phyloP scores from a whole-genome alignment of 2,113 vertebrate species.

The Elachura formosa region DNA sequence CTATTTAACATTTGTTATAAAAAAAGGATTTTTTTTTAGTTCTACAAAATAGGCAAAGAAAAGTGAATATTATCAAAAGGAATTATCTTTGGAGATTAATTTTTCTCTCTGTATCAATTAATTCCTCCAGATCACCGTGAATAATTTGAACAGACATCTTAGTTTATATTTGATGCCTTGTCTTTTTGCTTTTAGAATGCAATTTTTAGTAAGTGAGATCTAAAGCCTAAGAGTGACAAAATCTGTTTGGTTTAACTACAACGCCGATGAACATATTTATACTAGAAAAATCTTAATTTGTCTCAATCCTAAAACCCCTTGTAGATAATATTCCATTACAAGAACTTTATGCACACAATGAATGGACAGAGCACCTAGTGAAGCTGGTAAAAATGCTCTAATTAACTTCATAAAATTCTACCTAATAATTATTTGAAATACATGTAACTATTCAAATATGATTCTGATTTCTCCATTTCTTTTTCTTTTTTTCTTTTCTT shows the following conservation, averaged over 20 bases:
- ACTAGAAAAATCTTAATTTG: not conserved
- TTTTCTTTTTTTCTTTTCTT: too few relatives aligned
- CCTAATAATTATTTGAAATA: not conserved
- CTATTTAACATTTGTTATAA: not conserved
- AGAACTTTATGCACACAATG: not conserved
- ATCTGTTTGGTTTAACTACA: not conserved
- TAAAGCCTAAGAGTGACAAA: not conserved
- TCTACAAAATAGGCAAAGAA: not conserved
- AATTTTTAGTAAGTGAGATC: not conserved
- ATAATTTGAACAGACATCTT: conserved; percentile 4
- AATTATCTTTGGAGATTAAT: not conserved
- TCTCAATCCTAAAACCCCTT: not conserved
- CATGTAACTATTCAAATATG: not conserved
- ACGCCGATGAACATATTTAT: not conserved
- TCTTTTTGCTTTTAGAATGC: not conserved
- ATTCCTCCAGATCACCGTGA: not conserved
- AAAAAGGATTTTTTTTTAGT: not conserved
- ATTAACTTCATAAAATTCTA: not conserved
- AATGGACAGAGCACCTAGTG: not conserved
- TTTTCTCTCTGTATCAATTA: not conserved
- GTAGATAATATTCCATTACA: not conserved
- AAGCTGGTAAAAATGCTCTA: not conserved
- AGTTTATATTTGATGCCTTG: not conserved
- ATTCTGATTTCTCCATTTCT: not conserved
- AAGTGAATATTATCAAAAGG: not conserved